Evolutionary conservation across 2,113 vertebrate genomes (phyloP).

Genomic region (Indicator indicator): DNA sequence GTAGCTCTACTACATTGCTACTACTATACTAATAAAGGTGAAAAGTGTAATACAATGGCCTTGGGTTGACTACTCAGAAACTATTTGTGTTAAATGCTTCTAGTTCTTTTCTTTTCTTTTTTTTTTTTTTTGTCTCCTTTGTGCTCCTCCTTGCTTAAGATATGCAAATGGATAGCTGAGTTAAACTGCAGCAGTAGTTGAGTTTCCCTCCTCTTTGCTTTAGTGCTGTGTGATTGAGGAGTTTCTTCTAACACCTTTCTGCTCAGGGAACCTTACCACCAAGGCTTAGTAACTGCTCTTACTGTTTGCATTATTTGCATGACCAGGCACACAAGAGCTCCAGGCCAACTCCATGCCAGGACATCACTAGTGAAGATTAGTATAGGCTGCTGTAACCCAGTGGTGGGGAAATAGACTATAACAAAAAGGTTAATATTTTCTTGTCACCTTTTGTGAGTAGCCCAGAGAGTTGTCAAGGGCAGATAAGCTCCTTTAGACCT

Average conservation of each 20-base stretch:
- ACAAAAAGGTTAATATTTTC: background rate
- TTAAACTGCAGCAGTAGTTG: background rate
- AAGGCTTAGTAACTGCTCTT: background rate
- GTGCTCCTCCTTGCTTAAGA: background rate
- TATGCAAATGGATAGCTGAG: background rate
- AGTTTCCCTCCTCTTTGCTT: background rate
- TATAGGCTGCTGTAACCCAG: background rate
- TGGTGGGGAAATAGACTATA: background rate
- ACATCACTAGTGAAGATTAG: background rate
- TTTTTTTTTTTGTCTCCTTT: background rate
- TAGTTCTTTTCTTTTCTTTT: too few species aligned
- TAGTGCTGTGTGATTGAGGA: background rate
- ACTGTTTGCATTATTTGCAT: background rate
- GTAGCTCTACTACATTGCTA: too few species aligned
- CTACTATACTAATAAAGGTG: too few species aligned
- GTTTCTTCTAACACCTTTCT: background rate
- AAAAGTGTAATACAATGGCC: too few species aligned
- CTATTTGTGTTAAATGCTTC: background rate
- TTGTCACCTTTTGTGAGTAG: background rate
- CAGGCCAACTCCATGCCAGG: background rate
- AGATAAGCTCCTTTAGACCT: background rate
- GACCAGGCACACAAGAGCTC: background rate
- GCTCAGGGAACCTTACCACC: background rate
- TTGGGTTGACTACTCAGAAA: too few species aligned
- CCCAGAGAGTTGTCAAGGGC: background rate